These are phyloP conservation scores for Axis porcinus DNA, from an alignment of 2,113 vertebrate genomes.

Conservation along the genomic window DNA sequence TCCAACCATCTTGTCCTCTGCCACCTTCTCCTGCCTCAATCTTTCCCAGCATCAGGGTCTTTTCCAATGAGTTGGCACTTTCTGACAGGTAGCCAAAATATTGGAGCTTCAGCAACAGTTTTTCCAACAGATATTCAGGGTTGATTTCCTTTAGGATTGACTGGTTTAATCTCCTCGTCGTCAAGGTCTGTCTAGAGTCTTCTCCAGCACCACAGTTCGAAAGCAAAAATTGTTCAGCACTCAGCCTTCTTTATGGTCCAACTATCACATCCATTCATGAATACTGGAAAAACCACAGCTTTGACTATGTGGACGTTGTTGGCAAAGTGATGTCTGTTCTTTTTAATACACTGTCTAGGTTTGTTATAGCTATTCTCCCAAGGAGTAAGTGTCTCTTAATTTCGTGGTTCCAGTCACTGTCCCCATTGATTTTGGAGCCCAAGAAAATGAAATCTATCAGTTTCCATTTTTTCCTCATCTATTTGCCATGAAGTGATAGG, in stretches of 20 bases:
- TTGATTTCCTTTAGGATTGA: background rate
- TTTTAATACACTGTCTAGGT: background rate
- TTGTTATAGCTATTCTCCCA: background rate
- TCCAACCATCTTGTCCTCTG: background rate
- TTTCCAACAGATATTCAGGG: background rate
- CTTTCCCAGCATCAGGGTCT: background rate
- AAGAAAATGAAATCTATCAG: background rate
- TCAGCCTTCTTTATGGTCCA: background rate
- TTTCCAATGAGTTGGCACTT: background rate
- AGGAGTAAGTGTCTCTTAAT: background rate
- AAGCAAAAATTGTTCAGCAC: fast-evolving
- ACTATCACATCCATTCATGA: background rate
- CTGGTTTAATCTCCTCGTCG: background rate
- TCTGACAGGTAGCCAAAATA: fast-evolving
- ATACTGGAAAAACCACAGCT: background rate
- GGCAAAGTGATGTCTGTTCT: background rate
- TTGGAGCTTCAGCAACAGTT: background rate
- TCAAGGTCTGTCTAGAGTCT: background rate
- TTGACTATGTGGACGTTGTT: background rate
- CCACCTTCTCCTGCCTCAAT: background rate
- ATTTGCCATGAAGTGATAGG: background rate
- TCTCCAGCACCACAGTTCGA: background rate
- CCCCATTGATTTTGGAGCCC: background rate
- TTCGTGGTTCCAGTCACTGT: background rate
- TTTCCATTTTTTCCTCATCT: background rate